Percentiles rank a stretch among this genome's conserved stretches.
These are phyloP conservation scores for Myiagra hebetior DNA, from an alignment of 2,113 vertebrate genomes.

Conservation along the genomic window DNA sequence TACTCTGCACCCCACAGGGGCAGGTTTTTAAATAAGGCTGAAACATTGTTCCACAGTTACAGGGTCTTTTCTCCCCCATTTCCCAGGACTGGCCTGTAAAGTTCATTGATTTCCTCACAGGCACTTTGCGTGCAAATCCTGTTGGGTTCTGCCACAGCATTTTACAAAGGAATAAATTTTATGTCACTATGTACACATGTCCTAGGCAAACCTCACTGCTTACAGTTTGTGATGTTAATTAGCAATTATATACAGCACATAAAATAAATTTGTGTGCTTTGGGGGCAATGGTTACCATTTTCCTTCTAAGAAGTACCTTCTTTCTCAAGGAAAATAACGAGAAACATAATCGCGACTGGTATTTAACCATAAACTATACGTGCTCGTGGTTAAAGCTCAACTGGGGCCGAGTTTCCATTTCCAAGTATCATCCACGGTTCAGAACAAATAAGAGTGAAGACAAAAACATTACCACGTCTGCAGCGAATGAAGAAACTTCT, in stretches of 20 bases:
- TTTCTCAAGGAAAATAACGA: background rate
- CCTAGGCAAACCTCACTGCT: background rate
- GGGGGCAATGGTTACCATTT: background rate
- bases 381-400: background rate
- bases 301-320: background rate
- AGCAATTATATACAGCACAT: background rate
- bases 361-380: background rate
- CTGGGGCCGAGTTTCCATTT: background rate
- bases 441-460: background rate
- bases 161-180: background rate
- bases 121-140: background rate
- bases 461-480: background rate
- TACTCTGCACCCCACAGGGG: background rate
- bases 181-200: fast-evolving
- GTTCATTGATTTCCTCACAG: background rate
- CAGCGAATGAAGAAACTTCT: background rate
- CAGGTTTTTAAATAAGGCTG: background rate
- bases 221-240: background rate
- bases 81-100: background rate
- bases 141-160: background rate
- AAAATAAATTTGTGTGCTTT: background rate
- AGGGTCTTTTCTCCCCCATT: background rate
- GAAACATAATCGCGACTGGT: background rate
- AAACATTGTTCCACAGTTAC: fast-evolving
- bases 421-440: background rate